Evolutionary conservation across 2,888 invertebrate species (phyloP), one percentile per base, ranked within the genome.

Genomic region (Diarsia dahlii): DNA sequence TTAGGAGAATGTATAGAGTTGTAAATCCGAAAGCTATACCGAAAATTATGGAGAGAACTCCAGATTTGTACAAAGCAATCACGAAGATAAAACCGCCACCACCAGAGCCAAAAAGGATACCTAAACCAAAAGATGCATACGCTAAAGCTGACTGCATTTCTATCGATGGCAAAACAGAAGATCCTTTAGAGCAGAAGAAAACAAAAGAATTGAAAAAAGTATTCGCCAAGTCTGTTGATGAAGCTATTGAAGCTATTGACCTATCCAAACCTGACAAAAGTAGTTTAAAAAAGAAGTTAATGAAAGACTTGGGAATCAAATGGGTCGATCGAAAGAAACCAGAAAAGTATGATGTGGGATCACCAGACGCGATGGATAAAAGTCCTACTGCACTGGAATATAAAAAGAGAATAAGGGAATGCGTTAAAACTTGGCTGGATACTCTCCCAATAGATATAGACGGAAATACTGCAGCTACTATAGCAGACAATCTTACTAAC

Each of bases 1-100:
- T 90, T 70, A 91, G 90, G 75, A 90, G 88, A 81, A 67, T 92
- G 0, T 89, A 89, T 71, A 91, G 89, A 72, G 39, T 89, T 4
- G 69, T 90, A 10, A 85, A 89, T 34, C 64, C 68, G 2, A 76
- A 86, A 20, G 81, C 88, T 39, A 75, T 93, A 56, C 60, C 81
- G 3, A 48, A 56, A 15, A 80, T 88, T 23, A 85, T 90, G 70
- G 63, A 82, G 3, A 82, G 84, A 23, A 85, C 88, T 4, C 81
- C 87, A 23, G 66, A 78, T 4, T 81, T 94, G 20, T 88, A 90
- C 79, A 46, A 76, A 6, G 62, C 79, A 48, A 48, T 84, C 10
- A 63, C 23, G 48, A 50, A 28, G 0, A n/a, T 81, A 8, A 62
- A 23, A 28, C 28, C 69, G 0, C 68, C 71, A 0, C 58, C 5